These are phyloP conservation scores for Spisula solida DNA, from an alignment of 2,888 invertebrate species.

Conservation along the genomic window DNA sequence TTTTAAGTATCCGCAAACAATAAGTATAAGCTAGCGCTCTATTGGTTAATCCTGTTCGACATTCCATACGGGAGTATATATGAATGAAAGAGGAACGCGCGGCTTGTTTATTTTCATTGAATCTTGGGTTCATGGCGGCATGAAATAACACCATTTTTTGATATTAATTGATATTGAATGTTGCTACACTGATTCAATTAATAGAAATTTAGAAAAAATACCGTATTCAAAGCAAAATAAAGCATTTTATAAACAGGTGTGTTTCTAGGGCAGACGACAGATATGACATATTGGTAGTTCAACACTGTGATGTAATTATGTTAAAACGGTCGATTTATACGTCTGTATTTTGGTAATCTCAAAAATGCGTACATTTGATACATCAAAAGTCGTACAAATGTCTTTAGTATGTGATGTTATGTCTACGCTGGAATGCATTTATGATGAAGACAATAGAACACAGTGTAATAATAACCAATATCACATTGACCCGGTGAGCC, in stretches of 20 bases:
- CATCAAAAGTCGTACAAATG: not conserved
- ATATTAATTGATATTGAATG: not conserved
- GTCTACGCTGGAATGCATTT: not conserved
- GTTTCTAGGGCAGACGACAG: not conserved
- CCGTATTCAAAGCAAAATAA: not conserved
- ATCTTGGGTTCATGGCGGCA: not conserved
- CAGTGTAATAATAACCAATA: no score
- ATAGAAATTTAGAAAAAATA: not conserved
- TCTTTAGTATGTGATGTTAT: not conserved
- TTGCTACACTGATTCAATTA: not conserved
- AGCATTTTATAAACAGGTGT: not conserved
- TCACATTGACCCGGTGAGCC: no score
- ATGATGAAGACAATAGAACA: no score
- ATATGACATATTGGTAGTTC: not conserved
- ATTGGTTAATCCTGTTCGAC: not conserved
- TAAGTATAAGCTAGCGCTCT: not conserved
- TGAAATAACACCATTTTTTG: not conserved
- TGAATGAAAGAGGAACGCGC: not conserved
- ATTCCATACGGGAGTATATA: not conserved
- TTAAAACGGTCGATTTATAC: conserved; percentile 17
- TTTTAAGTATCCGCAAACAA: conserved; percentile 13
- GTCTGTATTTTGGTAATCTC: conserved; percentile 7
- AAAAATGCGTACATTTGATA: conserved; percentile 23
- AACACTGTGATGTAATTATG: not conserved
- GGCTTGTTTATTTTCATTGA: not conserved